phyloP scores from a whole-genome alignment of 2,797 vertebrate genomes.

The Malacoctenus gilli region DNA sequence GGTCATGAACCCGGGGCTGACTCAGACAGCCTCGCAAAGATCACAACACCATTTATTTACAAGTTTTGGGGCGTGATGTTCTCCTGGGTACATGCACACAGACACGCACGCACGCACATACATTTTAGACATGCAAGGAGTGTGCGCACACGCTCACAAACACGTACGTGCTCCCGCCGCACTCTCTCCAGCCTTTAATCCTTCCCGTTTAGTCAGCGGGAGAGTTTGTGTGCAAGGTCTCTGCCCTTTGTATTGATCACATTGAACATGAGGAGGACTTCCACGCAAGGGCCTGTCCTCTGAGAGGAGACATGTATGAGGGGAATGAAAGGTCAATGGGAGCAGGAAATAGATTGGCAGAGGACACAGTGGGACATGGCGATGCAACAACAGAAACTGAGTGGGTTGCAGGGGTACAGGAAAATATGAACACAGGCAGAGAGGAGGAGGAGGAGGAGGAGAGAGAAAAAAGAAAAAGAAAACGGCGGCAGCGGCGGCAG shows the following conservation, averaged over 20 bases:
- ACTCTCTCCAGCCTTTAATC: conserved; percentile 66
- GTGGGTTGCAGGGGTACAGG: conserved; percentile 38
- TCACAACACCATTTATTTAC: conserved; percentile 64
- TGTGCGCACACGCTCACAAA: conserved; percentile 34
- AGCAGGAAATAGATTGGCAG: conserved; percentile 63
- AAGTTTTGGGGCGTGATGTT: conserved; percentile 55
- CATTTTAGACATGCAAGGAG: conserved; percentile 32
- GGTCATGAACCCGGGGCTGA: conserved; percentile 67
- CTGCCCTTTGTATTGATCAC: conserved; percentile 79
- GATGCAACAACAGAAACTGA: conserved; percentile 45
- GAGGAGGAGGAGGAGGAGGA: no score
- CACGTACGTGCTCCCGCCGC: conserved; percentile 39
- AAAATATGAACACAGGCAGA: conserved; percentile 48
- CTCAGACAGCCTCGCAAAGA: conserved; percentile 48
- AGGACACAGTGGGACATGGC: conserved; percentile 48
- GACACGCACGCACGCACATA: conserved; percentile 13
- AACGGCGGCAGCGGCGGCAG: no score
- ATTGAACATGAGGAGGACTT: conserved; percentile 70
- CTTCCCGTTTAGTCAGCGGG: conserved; percentile 65
- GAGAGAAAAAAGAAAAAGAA: no score
- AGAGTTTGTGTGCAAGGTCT: conserved; percentile 70
- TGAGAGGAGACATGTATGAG: conserved; percentile 68
- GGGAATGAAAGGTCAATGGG: conserved; percentile 70
- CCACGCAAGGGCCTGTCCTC: conserved; percentile 57
- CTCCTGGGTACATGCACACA: conserved; percentile 14